Evolutionary conservation across 37 sponge, comb jelly and placozoan species (phyloP).

Genomic region (Eunapius fragilis): DNA sequence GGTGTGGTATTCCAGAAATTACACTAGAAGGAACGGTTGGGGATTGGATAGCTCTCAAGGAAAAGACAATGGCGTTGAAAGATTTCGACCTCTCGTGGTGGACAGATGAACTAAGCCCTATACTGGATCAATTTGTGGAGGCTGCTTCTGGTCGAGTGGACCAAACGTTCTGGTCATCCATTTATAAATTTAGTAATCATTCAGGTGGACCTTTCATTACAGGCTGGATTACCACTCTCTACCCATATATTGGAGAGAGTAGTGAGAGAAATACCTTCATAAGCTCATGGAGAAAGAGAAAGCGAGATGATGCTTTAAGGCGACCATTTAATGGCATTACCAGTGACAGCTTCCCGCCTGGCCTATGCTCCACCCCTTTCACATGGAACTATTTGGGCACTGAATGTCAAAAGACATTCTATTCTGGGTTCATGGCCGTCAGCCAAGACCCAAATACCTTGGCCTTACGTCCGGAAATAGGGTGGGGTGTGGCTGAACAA

Average conservation of each 20-base stretch:
- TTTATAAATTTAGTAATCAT: conserved; percentile 32
- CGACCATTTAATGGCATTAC: not conserved
- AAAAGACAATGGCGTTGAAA: conserved; percentile 26
- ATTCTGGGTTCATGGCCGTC: conserved; percentile 58
- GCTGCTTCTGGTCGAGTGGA: conserved; percentile 48
- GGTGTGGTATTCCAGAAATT: conserved; percentile 71
- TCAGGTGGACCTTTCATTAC: conserved; percentile 31
- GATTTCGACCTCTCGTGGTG: conserved; percentile 68
- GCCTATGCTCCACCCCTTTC: conserved; percentile 45
- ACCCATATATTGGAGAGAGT: conserved; percentile 25
- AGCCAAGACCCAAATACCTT: conserved; percentile 35
- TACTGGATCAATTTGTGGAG: conserved; percentile 64
- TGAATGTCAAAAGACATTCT: conserved; percentile 38
- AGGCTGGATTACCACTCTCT: conserved; percentile 57
- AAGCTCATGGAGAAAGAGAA: conserved; percentile 2
- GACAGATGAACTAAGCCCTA: conserved; percentile 21
- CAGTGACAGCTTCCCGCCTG: conserved; percentile 36
- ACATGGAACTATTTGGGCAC: conserved; percentile 16
- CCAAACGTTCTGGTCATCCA: conserved; percentile 45
- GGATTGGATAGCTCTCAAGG: conserved; percentile 57
- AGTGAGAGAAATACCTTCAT: not conserved
- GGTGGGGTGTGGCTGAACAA: conserved; percentile 68
- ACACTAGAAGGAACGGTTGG: conserved; percentile 59
- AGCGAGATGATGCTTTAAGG: no score
- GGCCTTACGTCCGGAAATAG: conserved; percentile 54